phyloP scores from a whole-genome alignment of 2,113 vertebrate species.

The Choloepus hoffmanni region DNA sequence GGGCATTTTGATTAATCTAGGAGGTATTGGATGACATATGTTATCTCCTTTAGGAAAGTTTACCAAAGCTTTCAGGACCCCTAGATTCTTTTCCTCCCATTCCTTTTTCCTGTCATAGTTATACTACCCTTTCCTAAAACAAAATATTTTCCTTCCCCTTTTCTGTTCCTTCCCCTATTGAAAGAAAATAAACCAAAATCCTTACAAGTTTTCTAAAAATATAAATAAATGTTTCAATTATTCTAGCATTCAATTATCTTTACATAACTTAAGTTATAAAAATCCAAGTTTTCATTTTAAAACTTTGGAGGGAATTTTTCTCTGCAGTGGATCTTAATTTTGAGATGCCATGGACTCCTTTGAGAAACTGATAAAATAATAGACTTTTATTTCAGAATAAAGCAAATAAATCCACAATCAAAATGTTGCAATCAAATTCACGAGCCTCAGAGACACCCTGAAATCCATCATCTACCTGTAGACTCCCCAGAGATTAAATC shows the following conservation, averaged over 20 bases:
- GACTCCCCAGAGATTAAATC: slow-evolving; percentile 44
- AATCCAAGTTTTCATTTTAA: not conserved
- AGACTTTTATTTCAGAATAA: slow-evolving; percentile 14
- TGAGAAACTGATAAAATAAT: not conserved
- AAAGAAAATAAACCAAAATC: not conserved
- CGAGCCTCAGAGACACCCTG: not conserved
- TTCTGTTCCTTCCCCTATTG: not conserved
- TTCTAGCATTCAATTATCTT: not conserved
- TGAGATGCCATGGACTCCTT: not conserved
- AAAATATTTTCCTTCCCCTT: not conserved
- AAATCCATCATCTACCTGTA: not conserved
- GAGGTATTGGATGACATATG: not conserved
- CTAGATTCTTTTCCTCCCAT: not conserved
- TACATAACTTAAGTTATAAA: not conserved
- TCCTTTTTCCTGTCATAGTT: not conserved
- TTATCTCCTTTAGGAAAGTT: not conserved
- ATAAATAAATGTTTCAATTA: not conserved
- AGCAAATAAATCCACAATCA: not conserved
- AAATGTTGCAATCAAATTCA: slow-evolving; percentile 27
- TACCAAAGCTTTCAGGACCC: not conserved
- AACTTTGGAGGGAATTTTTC: not conserved
- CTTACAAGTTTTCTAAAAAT: not conserved
- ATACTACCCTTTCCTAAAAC: not conserved
- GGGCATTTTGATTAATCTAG: not conserved
- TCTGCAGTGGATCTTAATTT: slow-evolving; percentile 35